Evolutionary conservation across 2,888 invertebrate species (phyloP), one percentile per base, ranked within the genome.

Genomic region (Ornithoptera alexandrae): DNA sequence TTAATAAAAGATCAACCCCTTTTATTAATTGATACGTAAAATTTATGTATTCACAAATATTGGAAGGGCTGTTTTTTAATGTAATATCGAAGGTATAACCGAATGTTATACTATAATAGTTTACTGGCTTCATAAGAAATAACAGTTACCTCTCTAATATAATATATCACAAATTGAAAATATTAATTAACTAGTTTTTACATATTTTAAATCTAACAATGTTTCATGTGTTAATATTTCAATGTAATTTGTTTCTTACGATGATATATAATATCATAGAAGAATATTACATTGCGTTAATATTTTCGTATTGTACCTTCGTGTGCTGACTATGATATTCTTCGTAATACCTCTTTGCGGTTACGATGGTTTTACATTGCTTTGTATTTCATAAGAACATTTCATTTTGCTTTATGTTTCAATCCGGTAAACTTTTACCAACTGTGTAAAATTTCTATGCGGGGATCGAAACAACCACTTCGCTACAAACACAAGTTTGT

Each of bases 381-480:
- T 20, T 64, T 24, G n/a, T 7, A 12, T 12, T 12, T 39, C 22
- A 42, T 57, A 65, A 24, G 59, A 59, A n/a, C 46, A 59, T 46
- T 42, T 30, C 36, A 53, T 61, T 30, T 22, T 58, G 30, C 36
- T 61, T 39, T 18, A 6, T 30, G 58, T 18, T 30, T 53, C 61
- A 67, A 66, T 53, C 46, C 58, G 42, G 24, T 65, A 65, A 65
- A 65, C 59, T 65, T 58, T 66, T 46, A 24, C 5, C 36, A 8
- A 61, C 66, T 60, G 36, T 3, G 66, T n/a, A 30, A 60, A 66
- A 36, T 66, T 66, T 66, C 60, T 60, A 66, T 66, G 60, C 50
- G 66, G 66, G 66, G 5, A 53, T 17, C 57, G 30, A 53, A 66
- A 50, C 30, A 20, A n/a, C 53, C 7, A 6, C 66, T 53, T 20